Base-by-base conservation (phyloP, 1,140 invertebrate genomes). In the Stegodyphus mimosarum region DNA sequence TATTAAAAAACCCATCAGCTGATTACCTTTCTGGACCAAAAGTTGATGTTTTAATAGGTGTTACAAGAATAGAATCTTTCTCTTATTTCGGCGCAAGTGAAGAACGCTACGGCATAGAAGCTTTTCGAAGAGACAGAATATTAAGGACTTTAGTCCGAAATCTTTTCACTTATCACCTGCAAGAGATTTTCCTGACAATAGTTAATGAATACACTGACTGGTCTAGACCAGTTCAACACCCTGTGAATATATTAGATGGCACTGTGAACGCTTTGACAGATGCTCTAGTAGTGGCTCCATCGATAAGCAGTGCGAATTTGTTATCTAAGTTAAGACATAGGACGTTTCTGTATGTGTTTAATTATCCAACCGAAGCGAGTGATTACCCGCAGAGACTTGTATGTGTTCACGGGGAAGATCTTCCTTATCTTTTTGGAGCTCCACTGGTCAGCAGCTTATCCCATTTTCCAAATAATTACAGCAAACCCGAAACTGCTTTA, bases 151-250 rank as follows among this genome's bases (percentile, higher is more conserved):
- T 99, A 89, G 92, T 94, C 64, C 95, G 96, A 33, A 95, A 96
- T 90, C 51, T 88, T 17, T 89, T 84, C 90, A 80, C 86, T 48
- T 89, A 76, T 76, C 89, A 89, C 70, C 69, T 89, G 10, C 87
- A 88, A 88, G 97, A 99, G 91, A 98, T 99, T 90, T 98, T 97
- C 91, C 97, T 98, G 89, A 98, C 98, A 51, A 95, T 98, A 18
- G 95, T 98, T 87, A 98, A 99, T 91, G 97, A 99, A 90, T 99
- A 99, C 90, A 98, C 96, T 5, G 96, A 98, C 90, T 98, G 97
- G 97, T 96, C 98, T 89, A 92, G 95, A 87, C 96, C 96, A 7
- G 94, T 96, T 7, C 95, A 97, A 89, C 96, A 98, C 93, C 96
- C 96, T 51, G 95, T 97, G 87, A 95, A 95, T 91, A 95, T 97